Conservation (phyloP, 1,140 invertebrate genomes). For the Tetraneura akinire region DNA sequence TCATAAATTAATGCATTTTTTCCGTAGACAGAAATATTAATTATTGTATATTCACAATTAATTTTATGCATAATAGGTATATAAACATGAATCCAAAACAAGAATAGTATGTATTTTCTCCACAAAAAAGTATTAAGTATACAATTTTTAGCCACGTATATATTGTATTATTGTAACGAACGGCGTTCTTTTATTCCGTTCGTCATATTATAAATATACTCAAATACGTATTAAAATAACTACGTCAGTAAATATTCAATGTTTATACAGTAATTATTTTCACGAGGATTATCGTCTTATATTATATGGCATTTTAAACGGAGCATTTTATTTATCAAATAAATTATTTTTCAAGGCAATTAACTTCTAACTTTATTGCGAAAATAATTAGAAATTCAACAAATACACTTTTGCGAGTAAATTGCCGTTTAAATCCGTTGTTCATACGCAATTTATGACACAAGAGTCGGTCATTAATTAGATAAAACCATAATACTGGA, state of each 20-base stretch:
- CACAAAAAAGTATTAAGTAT: too few species aligned
- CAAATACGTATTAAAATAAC: neutral
- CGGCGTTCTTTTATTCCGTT: neutral
- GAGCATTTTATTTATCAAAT: slow-evolving; percentile 1
- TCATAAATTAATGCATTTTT: too few species aligned
- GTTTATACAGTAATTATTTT: slow-evolving; percentile 14
- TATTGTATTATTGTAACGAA: too few species aligned
- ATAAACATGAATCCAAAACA: too few species aligned
- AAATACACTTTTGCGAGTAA: neutral
- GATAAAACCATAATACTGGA: neutral
- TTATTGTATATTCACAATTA: too few species aligned
- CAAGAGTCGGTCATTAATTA: neutral
- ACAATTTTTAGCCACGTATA: too few species aligned
- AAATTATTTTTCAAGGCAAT: slow-evolving; percentile 27
- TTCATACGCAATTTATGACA: neutral
- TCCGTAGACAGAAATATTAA: too few species aligned
- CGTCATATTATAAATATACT: slow-evolving; percentile 19
- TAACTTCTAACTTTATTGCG: slow-evolving; percentile 19
- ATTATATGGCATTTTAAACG: neutral
- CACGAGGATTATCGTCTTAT: neutral
- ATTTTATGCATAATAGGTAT: too few species aligned
- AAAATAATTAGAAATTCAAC: slow-evolving; percentile 20
- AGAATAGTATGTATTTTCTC: too few species aligned
- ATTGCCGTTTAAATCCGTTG: slow-evolving; percentile 10
- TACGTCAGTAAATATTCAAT: too few species aligned